Base-by-base conservation (phyloP, 2,888 invertebrate species). In the Stenotaenia linearis region DNA sequence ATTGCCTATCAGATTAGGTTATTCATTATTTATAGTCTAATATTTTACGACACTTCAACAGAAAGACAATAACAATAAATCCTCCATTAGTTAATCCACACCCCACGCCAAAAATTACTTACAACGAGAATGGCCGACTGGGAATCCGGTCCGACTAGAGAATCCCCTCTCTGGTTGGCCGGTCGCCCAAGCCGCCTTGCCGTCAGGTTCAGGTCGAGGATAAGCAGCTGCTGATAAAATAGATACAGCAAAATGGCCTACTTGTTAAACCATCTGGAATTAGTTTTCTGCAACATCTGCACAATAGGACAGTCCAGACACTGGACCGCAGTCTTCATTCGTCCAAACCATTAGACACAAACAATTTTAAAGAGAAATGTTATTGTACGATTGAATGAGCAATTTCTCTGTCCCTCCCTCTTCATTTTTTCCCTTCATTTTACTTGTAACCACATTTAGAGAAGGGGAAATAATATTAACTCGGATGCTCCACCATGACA, bases 121-220 rank as follows among this genome's bases (percentile, higher is more conserved):
- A 75, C 76, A 32, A 18, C 76, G 32, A 32, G 76, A 75, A 15
- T 75, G 76, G 76, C 76, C 76, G 30, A 32, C 76, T 37, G 76
- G 37, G 37, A 37, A 37, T 28, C 35, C 35, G 32, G 76, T 75
- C 76, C 35, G 32, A 75, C 35, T 37, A 32, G 37, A 37, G 76
- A 37, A 37, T 23, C 76, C 21, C 23, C 76, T 37, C 76, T 75
- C 76, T 75, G 76, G 76, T 37, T 75, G 76, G 37, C 76, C 32
- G 37, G 76, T 75, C 76, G 76, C 37, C 76, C 76, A 75, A 32
- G 76, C 76, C 37, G 76, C 76, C 37, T 75, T 75, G 18, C 76
- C 76, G 76, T 75, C 76, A 37, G 76, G 76, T 75, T 75, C 76
- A 37, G 76, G 76, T 37, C 76, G 76, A 37, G 76, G 76, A 75